Percentiles rank a stretch among this genome's conserved stretches.
Evolutionary conservation across 2,797 vertebrate species (phyloP).

Genomic region (Mus spretus): DNA sequence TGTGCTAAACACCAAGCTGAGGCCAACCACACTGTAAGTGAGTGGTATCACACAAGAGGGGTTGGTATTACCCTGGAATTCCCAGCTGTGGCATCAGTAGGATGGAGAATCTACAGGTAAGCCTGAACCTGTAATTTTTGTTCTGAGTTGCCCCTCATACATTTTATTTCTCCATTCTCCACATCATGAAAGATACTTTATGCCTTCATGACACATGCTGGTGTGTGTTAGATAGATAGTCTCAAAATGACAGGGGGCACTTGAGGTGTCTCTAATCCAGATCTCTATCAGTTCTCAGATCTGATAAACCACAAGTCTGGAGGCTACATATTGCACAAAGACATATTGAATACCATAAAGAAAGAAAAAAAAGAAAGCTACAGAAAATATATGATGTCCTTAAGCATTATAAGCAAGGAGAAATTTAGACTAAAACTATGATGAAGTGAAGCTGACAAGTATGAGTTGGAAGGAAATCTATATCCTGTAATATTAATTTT

Average conservation of each 20-base stretch:
- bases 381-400: neutral
- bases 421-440: neutral
- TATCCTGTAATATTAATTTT: neutral
- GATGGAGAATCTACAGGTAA: neutral
- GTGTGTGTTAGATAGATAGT: neutral
- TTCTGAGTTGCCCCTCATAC: neutral
- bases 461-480: neutral
- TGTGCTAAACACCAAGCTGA: neutral
- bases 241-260: neutral
- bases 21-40: neutral
- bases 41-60: neutral
- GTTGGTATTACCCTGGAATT: neutral
- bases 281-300: neutral
- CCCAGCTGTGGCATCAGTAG: neutral
- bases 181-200: neutral
- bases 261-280: neutral
- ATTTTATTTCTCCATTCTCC: neutral
- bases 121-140: neutral
- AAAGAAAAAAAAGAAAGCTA: no score
- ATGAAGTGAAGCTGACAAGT: neutral
- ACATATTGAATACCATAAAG: neutral
- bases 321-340: neutral
- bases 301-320: neutral
- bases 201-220: neutral
- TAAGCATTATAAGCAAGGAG: neutral